Evolutionary conservation across 1,140 invertebrate species (phyloP).

Genomic region (Pristionchus pacificus): DNA sequence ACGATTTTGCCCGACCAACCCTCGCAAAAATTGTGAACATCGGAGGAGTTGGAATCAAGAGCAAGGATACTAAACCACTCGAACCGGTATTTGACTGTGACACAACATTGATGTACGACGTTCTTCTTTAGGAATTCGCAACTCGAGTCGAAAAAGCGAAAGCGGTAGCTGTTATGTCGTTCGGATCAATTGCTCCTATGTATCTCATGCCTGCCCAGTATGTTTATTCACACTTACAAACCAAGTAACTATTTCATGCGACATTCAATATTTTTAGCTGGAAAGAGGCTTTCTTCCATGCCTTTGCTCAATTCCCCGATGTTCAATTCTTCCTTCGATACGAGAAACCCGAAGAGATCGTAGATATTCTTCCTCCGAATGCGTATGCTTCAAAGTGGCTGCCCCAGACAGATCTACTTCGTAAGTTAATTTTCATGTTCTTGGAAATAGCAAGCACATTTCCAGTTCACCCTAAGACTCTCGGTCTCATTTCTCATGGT

Average conservation of each 20-base stretch:
- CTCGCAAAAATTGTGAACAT: conserved; percentile 28
- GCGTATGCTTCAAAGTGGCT: conserved; percentile 20
- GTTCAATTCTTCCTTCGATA: no score
- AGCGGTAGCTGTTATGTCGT: conserved; percentile 4
- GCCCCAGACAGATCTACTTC: conserved; percentile 20
- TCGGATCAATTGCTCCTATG: conserved; percentile 4
- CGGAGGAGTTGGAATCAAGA: conserved; percentile 26
- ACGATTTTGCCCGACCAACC: conserved; percentile 22
- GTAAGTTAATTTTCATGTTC: no score
- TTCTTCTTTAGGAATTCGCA: conserved; percentile 12
- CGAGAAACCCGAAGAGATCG: neutral
- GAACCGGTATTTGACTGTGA: neutral
- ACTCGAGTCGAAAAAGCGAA: conserved; percentile 8
- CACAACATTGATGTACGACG: neutral
- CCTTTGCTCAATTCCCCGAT: no score
- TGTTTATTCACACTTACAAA: no score
- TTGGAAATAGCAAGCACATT: no score
- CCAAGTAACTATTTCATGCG: no score
- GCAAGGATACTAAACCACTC: conserved; percentile 8
- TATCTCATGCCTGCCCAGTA: conserved; percentile 6
- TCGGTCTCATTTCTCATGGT: conserved; percentile 13
- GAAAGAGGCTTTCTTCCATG: no score
- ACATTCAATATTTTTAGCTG: no score
- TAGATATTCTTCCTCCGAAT: conserved; percentile 12
- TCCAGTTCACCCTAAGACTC: conserved; percentile 13